Conservation (phyloP, 1,140 invertebrate genomes). For the Phortica variegata region DNA sequence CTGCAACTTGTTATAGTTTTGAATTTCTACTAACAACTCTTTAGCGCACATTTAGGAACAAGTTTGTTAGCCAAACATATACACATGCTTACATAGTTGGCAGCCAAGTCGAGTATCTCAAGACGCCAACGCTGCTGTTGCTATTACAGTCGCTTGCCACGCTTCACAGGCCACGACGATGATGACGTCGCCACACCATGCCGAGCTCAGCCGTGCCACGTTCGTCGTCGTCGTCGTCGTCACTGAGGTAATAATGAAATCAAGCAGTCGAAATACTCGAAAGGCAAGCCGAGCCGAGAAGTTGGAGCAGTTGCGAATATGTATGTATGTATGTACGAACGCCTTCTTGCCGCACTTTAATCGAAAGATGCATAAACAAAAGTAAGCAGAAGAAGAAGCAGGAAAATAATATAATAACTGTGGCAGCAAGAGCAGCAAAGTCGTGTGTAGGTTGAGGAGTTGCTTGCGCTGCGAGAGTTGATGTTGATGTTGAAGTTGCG, state of each 20-base stretch:
- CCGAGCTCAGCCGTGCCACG: conserved; percentile 2
- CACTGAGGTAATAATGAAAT: conserved; percentile 1
- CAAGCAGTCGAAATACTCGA: not conserved
- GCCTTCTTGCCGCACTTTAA: conserved; percentile 27
- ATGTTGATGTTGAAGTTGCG: not conserved
- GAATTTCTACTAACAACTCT: conserved; percentile 10
- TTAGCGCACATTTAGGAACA: not conserved
- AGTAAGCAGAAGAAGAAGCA: no score
- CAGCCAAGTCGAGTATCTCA: not conserved
- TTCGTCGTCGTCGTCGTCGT: conserved; percentile 7
- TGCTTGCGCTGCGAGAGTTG: not conserved
- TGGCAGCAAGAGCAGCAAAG: no score
- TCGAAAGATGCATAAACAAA: no score
- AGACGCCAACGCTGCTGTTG: not conserved
- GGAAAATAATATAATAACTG: no score
- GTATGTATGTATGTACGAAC: no score
- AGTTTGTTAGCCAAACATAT: conserved; percentile 7
- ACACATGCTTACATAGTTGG: conserved; percentile 36
- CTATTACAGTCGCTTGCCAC: not conserved
- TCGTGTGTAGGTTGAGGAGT: conserved; percentile 24
- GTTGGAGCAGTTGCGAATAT: not conserved
- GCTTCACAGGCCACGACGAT: not conserved
- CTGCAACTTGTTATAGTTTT: conserved; percentile 23
- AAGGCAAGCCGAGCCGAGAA: no score
- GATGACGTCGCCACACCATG: conserved; percentile 17